A percentile compares a stretch with the other conserved stretches of the same genome.
Conservation (phyloP, 2,888 invertebrate species). For the Tribolium freemani region DNA sequence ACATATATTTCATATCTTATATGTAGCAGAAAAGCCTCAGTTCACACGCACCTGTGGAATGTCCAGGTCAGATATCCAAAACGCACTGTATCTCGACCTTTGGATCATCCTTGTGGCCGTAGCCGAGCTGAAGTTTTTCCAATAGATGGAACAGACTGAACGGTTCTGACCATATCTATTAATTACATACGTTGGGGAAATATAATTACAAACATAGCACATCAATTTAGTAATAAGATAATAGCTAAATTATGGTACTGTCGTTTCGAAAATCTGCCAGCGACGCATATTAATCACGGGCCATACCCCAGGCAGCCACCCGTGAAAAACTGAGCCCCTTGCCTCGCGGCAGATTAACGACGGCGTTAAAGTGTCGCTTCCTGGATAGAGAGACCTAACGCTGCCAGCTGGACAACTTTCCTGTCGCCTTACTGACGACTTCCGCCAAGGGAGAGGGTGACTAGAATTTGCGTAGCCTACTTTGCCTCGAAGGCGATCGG, state of each 20-base stretch:
- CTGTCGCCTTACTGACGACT: slow-evolving; percentile 50
- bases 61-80: slow-evolving; percentile 29
- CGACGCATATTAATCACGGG: slow-evolving; percentile 59
- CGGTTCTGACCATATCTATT: slow-evolving; percentile 53
- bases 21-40: slow-evolving; percentile 50
- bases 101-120: slow-evolving; percentile 22
- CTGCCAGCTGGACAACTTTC: slow-evolving; percentile 45
- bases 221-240: slow-evolving; percentile 64
- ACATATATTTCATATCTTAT: slow-evolving; percentile 62
- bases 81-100: slow-evolving; percentile 26
- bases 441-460: slow-evolving; percentile 51
- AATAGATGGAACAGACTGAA: slow-evolving; percentile 54
- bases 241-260: slow-evolving; percentile 62
- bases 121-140: slow-evolving; percentile 46
- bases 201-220: slow-evolving; percentile 67
- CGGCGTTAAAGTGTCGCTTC: slow-evolving; percentile 63
- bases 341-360: slow-evolving; percentile 69
- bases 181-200: slow-evolving; percentile 59
- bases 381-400: slow-evolving; percentile 63
- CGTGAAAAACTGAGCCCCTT: slow-evolving; percentile 73
- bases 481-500: slow-evolving; percentile 51
- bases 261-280: slow-evolving; percentile 57
- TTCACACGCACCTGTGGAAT: slow-evolving; percentile 31
- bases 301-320: slow-evolving; percentile 68
- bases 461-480: slow-evolving; percentile 60